These are phyloP conservation scores for Bambusicola thoracicus DNA, from an alignment of 2,113 vertebrate species.

Conservation along the genomic window DNA sequence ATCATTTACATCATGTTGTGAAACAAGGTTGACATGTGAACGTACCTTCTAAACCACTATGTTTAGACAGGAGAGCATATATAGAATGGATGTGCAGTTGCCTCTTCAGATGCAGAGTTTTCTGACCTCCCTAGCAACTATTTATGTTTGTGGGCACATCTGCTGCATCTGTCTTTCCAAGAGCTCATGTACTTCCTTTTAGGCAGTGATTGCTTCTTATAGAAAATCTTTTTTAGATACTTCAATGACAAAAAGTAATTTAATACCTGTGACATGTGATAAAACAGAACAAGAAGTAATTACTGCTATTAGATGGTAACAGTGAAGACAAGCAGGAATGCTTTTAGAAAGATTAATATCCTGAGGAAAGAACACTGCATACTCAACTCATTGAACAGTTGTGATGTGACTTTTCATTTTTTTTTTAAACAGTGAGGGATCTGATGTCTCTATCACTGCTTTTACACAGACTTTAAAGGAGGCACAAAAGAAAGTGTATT, in stretches of 20 bases:
- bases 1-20: neutral
- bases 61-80: neutral
- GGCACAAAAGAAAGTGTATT: neutral
- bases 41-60: neutral
- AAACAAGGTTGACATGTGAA: neutral
- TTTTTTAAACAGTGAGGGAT: neutral
- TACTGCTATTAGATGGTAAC: conserved; percentile 62
- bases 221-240: conserved; percentile 31
- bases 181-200: neutral
- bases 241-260: conserved; percentile 24
- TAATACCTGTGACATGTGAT: conserved; percentile 66
- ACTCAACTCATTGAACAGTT: conserved; percentile 13
- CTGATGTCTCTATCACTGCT: neutral
- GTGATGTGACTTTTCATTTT: conserved; percentile 2
- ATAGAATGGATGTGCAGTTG: neutral
- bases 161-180: conserved; percentile 6
- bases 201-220: conserved; percentile 17
- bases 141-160: conserved; percentile 32
- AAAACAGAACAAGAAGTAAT: conserved; percentile 69
- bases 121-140: neutral
- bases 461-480: neutral
- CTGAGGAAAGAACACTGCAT: conserved; percentile 30
- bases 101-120: neutral
- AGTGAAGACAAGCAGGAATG: conserved; percentile 51
- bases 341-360: conserved; percentile 70